phyloP scores from a whole-genome alignment of 2,888 invertebrate genomes.

The Fragum fragum region DNA sequence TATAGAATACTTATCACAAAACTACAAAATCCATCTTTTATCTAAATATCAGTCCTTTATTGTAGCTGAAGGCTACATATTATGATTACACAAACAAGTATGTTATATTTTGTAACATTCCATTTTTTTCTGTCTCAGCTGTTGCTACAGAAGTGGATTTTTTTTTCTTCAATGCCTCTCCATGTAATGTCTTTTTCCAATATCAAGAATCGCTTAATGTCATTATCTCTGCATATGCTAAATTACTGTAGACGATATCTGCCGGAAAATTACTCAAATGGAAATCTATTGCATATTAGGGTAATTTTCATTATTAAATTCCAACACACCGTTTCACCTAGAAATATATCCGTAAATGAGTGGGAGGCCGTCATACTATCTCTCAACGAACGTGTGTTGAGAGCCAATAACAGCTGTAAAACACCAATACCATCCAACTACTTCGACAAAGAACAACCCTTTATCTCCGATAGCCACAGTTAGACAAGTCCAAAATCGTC shows the following conservation, averaged over 20 bases:
- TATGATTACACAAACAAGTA: no score
- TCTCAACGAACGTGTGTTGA: background rate
- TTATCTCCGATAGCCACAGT: background rate
- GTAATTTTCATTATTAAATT: background rate
- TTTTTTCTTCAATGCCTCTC: no score
- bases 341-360: slow-evolving; percentile 6
- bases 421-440: background rate
- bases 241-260: no score
- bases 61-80: no score
- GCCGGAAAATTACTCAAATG: no score
- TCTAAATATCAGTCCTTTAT: no score
- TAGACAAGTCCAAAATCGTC: no score
- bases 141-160: background rate
- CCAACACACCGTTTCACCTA: background rate
- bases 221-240: no score
- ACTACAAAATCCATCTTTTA: no score
- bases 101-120: background rate
- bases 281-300: background rate
- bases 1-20: no score
- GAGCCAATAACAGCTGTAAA: background rate
- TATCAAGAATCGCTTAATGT: no score
- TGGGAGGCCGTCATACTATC: background rate
- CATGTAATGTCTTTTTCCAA: no score
- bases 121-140: background rate
- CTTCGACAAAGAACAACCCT: background rate